Evolutionary conservation across 2,797 vertebrate genomes (phyloP).

Genomic region (Crocodylus rhombifer): DNA sequence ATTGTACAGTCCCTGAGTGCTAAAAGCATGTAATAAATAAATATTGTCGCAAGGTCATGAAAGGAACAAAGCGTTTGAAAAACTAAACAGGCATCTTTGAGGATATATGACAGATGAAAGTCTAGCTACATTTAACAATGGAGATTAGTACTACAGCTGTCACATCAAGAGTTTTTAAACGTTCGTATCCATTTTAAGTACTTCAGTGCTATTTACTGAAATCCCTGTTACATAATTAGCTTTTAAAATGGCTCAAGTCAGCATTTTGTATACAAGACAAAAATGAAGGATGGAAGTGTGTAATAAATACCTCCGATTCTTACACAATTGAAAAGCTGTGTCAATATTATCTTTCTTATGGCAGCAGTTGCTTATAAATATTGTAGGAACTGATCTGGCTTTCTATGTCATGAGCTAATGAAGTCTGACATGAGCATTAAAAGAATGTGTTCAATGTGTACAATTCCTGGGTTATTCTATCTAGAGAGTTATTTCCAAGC

Average conservation of each 20-base stretch:
- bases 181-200: constrained; percentile 63
- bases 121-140: constrained; percentile 58
- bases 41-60: constrained; percentile 35
- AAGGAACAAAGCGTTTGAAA: constrained; percentile 50
- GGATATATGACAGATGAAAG: constrained; percentile 43
- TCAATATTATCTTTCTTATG: constrained; percentile 6
- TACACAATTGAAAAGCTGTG: not conserved
- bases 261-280: constrained; percentile 34
- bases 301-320: constrained; percentile 11
- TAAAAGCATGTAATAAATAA: constrained; percentile 63
- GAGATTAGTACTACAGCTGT: constrained; percentile 53
- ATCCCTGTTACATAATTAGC: constrained; percentile 64
- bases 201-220: constrained; percentile 45
- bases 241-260: constrained; percentile 28
- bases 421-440: constrained; percentile 16
- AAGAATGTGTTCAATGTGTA: not conserved
- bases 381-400: constrained; percentile 48
- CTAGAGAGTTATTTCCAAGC: constrained; percentile 12
- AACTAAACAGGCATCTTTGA: constrained; percentile 49
- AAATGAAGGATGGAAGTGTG: not conserved
- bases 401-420: constrained; percentile 30
- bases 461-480: not conserved
- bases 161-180: constrained; percentile 44
- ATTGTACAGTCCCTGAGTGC: constrained; percentile 33
- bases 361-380: constrained; percentile 30